Evolutionary conservation across 1,140 invertebrate genomes (phyloP), one percentile per base, ranked within the genome.

Genomic region (Dufourea novaeangliae): DNA sequence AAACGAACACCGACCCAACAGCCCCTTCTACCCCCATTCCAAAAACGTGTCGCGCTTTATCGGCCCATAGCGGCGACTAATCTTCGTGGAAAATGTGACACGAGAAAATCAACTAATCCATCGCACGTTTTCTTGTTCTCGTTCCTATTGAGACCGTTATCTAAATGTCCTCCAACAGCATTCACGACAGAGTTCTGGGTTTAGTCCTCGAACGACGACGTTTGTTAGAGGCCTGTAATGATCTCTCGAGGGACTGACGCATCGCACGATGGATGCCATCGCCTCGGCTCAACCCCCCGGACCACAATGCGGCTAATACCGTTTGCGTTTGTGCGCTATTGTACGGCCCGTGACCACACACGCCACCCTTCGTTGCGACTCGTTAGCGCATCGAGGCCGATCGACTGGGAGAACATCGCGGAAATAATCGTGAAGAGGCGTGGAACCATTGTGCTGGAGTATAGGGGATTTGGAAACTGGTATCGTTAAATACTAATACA

Each of bases 11-110:
- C 17, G 44, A 46, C n/a, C n/a, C n/a, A n/a, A 46, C 44, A 14
- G 14, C 17, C 20, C 20, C n/a, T 44, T 14, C 12, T 44, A 41
- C 41, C 2, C 11, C 41, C 41, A 2, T 41, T 14, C 1, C 34
- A 5, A n/a, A 1, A 41, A 41, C 11, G 39, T 41, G 11, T 22
- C 50, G 50, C 50, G 50, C n/a, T n/a, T n/a, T n/a, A n/a, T 46
- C 52, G 54, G 27, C 29, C 50, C 78, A 75, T 79, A 78, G 34
- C 22, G n/a, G 54, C 34, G 11, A 41, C n/a, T 52, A 56, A 86
- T 86, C 86, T 75, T 32, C 71, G 80, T 80, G 71, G 75, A 80
- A 74, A 81, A 78, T 80, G 78, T 79, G 78, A 83, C 78, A 77
- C 69, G 62, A 61, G 41, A 68, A 3, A 66, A 72, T 80, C 52